Evolutionary conservation across 2,888 invertebrate species (phyloP), one percentile per base, ranked within the genome.

Genomic region (Brenthis hecate): DNA sequence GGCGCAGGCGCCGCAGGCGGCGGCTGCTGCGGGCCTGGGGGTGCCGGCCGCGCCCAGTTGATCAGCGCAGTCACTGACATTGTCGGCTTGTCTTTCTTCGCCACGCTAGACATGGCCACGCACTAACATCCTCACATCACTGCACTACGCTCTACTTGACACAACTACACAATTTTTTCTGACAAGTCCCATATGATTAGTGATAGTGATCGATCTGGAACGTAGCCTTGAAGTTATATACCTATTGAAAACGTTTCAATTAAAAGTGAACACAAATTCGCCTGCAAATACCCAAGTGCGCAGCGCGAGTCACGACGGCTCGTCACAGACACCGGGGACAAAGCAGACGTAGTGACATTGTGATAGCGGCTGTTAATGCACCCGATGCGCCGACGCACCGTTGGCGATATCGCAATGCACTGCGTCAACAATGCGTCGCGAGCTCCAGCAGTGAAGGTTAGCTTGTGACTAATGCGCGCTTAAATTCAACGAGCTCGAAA

Each of bases 31-130:
- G 77, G 80, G 58, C 82, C 85, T 68, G 86, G 86, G 61, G 85
- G 84, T 77, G 81, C 92, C 85, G 87, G 95, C 89, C 85, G 94
- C 78, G 94, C 94, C 95, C 95, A 95, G 86, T 95, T 95, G 83
- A 96, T 96, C 85, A 96, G 95, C 81, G 96, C 96, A 81, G 96
- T 95, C 84, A 97, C 96, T 85, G 96, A 96, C 95, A 96, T 96
- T 93, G 96, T 96, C 81, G 96, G 96, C 87, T 96, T 96, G 90
- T 96, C 96, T 92, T 96, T 96, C 94, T 96, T 96, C 94, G 96
- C 95, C 96, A 96, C 81, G 82, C 88, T 88, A 81, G 92, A 91
- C 92, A 92, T 92, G 85, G 85, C 90, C 83, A 86, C 85, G 76
- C 85, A 89, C 88, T 87, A 90, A 76, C 85, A 88, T 89, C 88